Base-by-base conservation (phyloP, 1,140 invertebrate species). In the Bombus sylvicola region DNA sequence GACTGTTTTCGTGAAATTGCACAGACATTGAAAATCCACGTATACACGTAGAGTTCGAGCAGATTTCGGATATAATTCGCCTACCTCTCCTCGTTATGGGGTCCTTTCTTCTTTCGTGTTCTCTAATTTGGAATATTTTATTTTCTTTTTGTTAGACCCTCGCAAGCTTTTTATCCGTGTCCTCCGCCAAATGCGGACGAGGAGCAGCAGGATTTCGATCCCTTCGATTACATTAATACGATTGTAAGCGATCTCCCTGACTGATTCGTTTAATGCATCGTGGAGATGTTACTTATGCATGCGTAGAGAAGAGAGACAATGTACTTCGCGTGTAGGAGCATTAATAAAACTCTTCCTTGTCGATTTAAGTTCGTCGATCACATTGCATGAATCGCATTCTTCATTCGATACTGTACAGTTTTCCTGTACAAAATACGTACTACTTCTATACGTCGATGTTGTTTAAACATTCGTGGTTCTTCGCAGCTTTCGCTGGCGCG, bases 131-230 rank as follows among this genome's bases (percentile, higher is more conserved):
- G 34, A 57, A 82, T 78, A 62, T 82, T 86, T 69, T 87, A 25
- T 53, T 83, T 75, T 72, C 57, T 75, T 75, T 76, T 47, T 34
- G 81, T 71, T 87, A 95, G 95, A 91, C 95, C 96, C 22, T 95
- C 96, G 28, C 96, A 96, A 93, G 95, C 96, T 28, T 97, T 97
- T 93, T 97, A 97, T 94, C 97, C 97, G 25, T 97, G 96, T 91
- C 96, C 96, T 76, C 96, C 96, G 41, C 95, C 96, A 9, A 92
- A 92, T 62, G 73, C 90, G 76, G 96, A 96, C 66, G 94, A 96
- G 86, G 96, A 96, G 59, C 94, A 95, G 43, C 96, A 96, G 83
- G 96, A 95, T 78, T 95, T 95, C 88, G 95, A 95, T 93, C 96
- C 96, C 59, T 96, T 96, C 88, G 96, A 96, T 92, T 96, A 96